phyloP scores from a whole-genome alignment of 2,888 invertebrate genomes.

The Drosophila nigricruria region DNA sequence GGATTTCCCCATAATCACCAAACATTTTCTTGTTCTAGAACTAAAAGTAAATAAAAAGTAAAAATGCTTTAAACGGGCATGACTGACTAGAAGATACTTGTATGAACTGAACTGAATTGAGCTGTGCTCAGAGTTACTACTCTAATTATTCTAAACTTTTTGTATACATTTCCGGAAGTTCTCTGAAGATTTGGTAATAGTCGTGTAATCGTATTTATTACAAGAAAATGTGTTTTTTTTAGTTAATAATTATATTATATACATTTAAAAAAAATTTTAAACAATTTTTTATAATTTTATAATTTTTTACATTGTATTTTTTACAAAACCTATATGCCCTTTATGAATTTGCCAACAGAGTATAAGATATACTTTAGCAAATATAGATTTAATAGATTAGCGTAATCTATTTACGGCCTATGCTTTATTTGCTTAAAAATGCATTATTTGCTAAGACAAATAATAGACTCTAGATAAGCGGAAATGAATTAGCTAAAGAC shows the following conservation, averaged over 20 bases:
- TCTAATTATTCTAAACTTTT: too few species aligned
- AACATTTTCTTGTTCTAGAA: not conserved
- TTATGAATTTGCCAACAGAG: too few species aligned
- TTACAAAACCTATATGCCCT: not conserved
- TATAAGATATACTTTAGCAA: not conserved
- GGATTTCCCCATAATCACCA: not conserved
- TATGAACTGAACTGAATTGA: too few species aligned
- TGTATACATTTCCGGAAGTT: too few species aligned
- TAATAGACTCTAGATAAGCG: not conserved
- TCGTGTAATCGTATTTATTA: too few species aligned
- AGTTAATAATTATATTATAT: too few species aligned
- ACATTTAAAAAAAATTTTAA: too few species aligned
- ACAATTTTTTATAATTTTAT: too few species aligned
- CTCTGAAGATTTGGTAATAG: too few species aligned
- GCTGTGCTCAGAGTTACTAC: not conserved
- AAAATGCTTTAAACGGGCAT: not conserved
- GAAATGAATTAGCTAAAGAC: slow-evolving; percentile 6
- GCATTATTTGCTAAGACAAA: not conserved
- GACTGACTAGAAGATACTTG: not conserved
- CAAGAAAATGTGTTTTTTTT: too few species aligned
- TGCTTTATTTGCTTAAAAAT: not conserved
- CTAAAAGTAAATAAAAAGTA: not conserved
- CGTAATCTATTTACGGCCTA: not conserved
- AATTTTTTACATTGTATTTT: too few species aligned
- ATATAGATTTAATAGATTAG: not conserved